A percentile compares a stretch with the other conserved stretches of the same genome.
phyloP scores from a whole-genome alignment of 1,140 invertebrate species.

The Globodera ellingtonae region DNA sequence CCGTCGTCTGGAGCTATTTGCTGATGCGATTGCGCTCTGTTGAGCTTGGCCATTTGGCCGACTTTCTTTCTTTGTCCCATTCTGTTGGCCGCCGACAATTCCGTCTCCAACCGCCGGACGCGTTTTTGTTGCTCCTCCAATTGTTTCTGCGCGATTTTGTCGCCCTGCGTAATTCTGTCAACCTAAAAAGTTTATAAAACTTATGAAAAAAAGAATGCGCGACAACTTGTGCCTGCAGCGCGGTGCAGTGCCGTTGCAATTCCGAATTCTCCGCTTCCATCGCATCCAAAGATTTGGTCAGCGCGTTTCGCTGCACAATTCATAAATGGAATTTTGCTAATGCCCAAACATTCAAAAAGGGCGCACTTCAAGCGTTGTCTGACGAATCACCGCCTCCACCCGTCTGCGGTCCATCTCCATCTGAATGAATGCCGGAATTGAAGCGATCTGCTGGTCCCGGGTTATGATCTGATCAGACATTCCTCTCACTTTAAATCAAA shows the following conservation, averaged over 20 bases:
- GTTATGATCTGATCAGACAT: too few species aligned
- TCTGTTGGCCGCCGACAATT: not conserved
- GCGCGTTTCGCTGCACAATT: slow-evolving; percentile 19
- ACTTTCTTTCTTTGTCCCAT: not conserved
- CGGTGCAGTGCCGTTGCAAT: slow-evolving; percentile 25
- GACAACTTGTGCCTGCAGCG: slow-evolving; percentile 10
- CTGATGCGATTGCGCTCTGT: not conserved
- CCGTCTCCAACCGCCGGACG: slow-evolving; percentile 6
- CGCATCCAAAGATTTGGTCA: slow-evolving; percentile 27
- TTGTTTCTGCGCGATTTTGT: slow-evolving; percentile 9
- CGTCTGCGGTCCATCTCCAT: slow-evolving; percentile 31
- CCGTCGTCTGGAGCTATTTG: not conserved
- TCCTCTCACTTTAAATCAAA: slow-evolving; percentile 7
- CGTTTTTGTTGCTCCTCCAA: slow-evolving; percentile 9
- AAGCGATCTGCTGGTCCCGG: too few species aligned
- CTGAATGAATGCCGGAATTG: slow-evolving; percentile 7
- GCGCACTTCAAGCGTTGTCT: slow-evolving; percentile 26
- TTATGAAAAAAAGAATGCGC: not conserved
- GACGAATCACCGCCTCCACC: slow-evolving; percentile 30
- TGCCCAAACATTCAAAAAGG: not conserved
- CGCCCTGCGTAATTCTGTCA: not conserved
- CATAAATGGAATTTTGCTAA: not conserved
- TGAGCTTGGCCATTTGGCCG: not conserved
- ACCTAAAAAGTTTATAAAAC: not conserved
- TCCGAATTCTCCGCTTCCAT: slow-evolving; percentile 35